Conservation (phyloP, 1,140 invertebrate genomes). For the Drosophila truncata region DNA sequence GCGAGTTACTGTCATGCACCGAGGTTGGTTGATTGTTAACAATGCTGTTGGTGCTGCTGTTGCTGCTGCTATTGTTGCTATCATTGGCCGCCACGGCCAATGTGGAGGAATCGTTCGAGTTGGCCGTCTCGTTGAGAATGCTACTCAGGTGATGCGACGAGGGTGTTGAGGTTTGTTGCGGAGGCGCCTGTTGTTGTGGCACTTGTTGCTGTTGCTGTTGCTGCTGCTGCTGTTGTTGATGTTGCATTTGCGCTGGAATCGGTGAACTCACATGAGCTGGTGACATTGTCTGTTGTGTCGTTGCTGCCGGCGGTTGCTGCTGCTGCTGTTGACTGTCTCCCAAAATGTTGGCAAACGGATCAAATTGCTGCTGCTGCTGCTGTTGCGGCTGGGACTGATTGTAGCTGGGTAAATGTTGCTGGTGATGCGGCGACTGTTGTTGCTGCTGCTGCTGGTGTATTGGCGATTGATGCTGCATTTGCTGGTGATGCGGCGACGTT, state of each 20-base stretch:
- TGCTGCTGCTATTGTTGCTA: slow-evolving; percentile 83
- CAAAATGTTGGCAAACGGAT: slow-evolving; percentile 69
- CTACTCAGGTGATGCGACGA: slow-evolving; percentile 79
- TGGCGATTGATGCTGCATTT: slow-evolving; percentile 70
- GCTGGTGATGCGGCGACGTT: slow-evolving; percentile 68
- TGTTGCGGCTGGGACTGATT: slow-evolving; percentile 54
- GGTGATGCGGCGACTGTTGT: slow-evolving; percentile 59
- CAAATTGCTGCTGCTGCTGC: slow-evolving; percentile 72
- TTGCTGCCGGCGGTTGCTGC: slow-evolving; percentile 13
- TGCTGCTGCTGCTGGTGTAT: slow-evolving; percentile 75
- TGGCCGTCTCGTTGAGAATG: slow-evolving; percentile 80
- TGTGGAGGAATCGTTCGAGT: slow-evolving; percentile 82
- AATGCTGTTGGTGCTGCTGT: slow-evolving; percentile 83
- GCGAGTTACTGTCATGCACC: slow-evolving; percentile 82
- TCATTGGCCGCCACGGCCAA: slow-evolving; percentile 79
- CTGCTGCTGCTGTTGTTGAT: slow-evolving; percentile 45
- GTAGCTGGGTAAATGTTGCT: slow-evolving; percentile 71
- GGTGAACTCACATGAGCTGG: slow-evolving; percentile 78
- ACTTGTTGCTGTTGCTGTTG: slow-evolving; percentile 29
- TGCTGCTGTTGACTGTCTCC: slow-evolving; percentile 24
- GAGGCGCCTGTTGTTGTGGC: slow-evolving; percentile 19
- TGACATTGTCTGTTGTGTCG: slow-evolving; percentile 61
- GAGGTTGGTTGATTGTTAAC: slow-evolving; percentile 83
- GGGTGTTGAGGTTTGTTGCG: slow-evolving; percentile 52
- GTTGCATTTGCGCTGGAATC: slow-evolving; percentile 59